Percentiles rank a stretch among this genome's conserved stretches.
Conservation (phyloP, 2,113 vertebrate genomes). For the Sinocyclocheilus anshuiensis region DNA sequence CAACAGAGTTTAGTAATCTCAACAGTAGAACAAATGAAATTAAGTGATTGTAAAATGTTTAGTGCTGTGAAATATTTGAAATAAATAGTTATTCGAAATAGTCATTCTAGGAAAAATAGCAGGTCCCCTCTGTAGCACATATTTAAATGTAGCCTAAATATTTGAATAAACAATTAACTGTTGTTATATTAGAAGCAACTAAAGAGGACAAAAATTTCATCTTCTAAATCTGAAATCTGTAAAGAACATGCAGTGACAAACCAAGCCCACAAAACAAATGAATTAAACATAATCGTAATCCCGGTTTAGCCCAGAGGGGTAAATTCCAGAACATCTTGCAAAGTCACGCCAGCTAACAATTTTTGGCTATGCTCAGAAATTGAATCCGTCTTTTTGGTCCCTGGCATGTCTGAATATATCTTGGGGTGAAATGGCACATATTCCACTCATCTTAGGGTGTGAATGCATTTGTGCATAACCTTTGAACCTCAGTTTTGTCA, state of each 20-base stretch:
- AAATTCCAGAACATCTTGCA: conserved; percentile 62
- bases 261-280: conserved; percentile 56
- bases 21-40: background rate
- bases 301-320: conserved; percentile 60
- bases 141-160: background rate
- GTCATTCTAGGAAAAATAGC: background rate
- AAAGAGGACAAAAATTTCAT: background rate
- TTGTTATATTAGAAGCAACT: background rate
- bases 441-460: background rate
- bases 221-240: conserved; percentile 26
- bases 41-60: background rate
- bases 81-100: background rate
- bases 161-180: background rate
- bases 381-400: conserved; percentile 46
- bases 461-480: background rate
- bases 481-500: background rate
- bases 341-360: conserved; percentile 54
- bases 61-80: background rate
- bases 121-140: background rate
- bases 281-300: conserved; percentile 64
- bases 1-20: background rate
- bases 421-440: background rate
- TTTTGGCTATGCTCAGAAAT: conserved; percentile 50
- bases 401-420: background rate
- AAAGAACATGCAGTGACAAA: conserved; percentile 30